Conservation (phyloP, 2,113 vertebrate species). For the Otocyon megalotis region DNA sequence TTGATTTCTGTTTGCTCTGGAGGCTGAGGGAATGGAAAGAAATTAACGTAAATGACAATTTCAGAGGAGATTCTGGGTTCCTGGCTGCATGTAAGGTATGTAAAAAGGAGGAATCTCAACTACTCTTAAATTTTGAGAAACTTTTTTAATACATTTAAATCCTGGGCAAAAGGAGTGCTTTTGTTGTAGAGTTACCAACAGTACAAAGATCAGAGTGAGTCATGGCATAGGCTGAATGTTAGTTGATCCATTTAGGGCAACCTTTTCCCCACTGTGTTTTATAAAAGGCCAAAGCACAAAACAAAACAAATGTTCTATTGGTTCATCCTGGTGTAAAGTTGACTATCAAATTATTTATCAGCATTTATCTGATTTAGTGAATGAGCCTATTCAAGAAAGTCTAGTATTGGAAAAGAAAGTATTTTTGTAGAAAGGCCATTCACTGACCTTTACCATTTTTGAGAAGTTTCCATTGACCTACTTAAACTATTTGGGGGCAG, state of each 20-base stretch:
- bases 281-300: background rate
- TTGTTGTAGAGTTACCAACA: background rate
- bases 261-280: background rate
- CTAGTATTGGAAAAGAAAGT: background rate
- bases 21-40: background rate
- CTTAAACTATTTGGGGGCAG: background rate
- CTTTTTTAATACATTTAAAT: background rate
- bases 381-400: background rate
- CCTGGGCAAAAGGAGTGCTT: background rate
- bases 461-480: background rate
- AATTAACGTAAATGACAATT: background rate
- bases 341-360: conserved; percentile 38
- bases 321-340: background rate
- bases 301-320: background rate
- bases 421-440: background rate
- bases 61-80: background rate
- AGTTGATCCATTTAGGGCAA: background rate
- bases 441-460: background rate
- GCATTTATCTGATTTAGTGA: background rate
- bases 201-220: background rate
- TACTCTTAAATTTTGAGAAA: background rate
- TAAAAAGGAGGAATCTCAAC: background rate
- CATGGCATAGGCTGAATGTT: background rate
- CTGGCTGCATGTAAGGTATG: background rate
- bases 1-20: background rate